Evolutionary conservation across 2,888 invertebrate genomes (phyloP).

Genomic region (Acrobasis repandana): DNA sequence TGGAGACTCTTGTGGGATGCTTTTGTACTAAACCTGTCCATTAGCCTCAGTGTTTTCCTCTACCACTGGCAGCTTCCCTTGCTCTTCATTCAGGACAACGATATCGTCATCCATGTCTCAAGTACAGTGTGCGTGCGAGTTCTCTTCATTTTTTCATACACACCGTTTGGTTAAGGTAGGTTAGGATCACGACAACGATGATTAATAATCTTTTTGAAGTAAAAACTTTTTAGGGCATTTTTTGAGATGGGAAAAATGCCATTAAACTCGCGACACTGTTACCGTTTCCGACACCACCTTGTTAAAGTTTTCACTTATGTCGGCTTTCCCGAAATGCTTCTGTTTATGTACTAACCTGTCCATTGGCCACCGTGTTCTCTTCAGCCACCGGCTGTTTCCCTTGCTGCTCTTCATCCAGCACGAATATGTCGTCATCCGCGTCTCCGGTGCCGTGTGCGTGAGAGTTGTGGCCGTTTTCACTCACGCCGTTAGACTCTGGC

Average conservation of each 20-base stretch:
- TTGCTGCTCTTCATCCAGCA: conserved; percentile 89
- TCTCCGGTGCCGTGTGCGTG: conserved; percentile 66
- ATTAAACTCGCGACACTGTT: too few species aligned
- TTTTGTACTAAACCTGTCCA: too few species aligned
- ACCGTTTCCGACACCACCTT: too few species aligned
- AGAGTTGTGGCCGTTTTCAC: conserved; percentile 28
- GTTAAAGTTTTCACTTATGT: background rate
- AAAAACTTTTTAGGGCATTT: too few species aligned
- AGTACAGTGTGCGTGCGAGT: too few species aligned
- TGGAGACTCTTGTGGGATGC: too few species aligned
- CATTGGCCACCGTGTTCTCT: conserved; percentile 45
- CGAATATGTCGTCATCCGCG: conserved; percentile 91
- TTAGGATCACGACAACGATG: background rate
- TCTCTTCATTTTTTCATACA: background rate
- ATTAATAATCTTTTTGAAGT: background rate
- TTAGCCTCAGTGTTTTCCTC: too few species aligned
- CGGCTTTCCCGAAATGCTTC: background rate
- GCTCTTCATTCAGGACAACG: background rate
- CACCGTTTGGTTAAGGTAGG: background rate
- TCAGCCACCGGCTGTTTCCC: conserved; percentile 48
- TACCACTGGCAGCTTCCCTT: background rate
- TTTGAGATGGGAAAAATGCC: too few species aligned
- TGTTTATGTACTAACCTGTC: conserved; percentile 42
- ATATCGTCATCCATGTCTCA: background rate
- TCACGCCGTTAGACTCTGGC: conserved; percentile 34